Percentiles rank a stretch among this genome's conserved stretches.
phyloP scores from a whole-genome alignment of 2,888 invertebrate genomes.

The Harpalus rufipes region DNA sequence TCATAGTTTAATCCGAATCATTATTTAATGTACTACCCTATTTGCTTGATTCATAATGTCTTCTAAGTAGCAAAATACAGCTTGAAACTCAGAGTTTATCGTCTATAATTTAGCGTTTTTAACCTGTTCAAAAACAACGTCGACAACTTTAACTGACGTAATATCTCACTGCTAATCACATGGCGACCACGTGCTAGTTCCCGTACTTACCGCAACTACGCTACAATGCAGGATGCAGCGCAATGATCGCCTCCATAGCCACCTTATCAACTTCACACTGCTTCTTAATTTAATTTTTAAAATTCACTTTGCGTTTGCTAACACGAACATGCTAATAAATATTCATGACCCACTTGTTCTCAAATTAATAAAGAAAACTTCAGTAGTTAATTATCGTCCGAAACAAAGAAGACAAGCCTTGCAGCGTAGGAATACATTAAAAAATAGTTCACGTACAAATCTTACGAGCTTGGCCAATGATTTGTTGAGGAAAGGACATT shows the following conservation, averaged over 20 bases:
- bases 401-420: conserved; percentile 50
- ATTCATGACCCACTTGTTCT: conserved; percentile 56
- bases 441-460: conserved; percentile 55
- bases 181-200: neutral
- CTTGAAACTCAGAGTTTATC: neutral
- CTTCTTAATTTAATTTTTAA: conserved; percentile 60
- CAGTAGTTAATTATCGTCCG: conserved; percentile 57
- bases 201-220: neutral
- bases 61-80: neutral
- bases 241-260: conserved; percentile 13
- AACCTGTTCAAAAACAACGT: neutral
- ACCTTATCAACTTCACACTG: conserved; percentile 27
- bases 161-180: conserved; percentile 2
- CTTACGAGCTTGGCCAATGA: conserved; percentile 35
- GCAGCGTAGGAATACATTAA: conserved; percentile 40
- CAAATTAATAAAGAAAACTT: conserved; percentile 63
- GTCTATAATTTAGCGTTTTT: neutral
- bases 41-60: neutral
- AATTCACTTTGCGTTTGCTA: conserved; percentile 58
- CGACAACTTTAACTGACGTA: neutral
- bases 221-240: neutral
- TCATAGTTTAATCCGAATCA: no score
- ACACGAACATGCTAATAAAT: conserved; percentile 61
- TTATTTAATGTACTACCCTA: no score
- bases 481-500: conserved; percentile 20